phyloP scores from a whole-genome alignment of 2,797 vertebrate species.

The Tapirus indicus region DNA sequence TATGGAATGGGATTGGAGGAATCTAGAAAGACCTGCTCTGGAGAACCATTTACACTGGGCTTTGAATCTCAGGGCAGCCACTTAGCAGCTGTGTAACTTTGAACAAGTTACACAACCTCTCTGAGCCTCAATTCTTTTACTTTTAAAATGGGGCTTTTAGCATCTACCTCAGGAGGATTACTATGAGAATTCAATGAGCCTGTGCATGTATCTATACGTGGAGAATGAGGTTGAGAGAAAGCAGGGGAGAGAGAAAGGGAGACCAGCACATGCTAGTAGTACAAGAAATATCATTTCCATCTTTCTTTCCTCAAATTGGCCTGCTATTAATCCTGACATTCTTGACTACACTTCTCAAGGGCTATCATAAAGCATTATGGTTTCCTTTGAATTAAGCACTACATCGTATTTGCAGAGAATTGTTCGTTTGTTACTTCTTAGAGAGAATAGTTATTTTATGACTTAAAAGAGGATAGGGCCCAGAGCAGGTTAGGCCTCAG shows the following conservation, averaged over 20 bases:
- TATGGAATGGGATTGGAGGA: neutral
- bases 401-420: neutral
- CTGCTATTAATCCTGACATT: neutral
- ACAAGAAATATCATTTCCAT: neutral
- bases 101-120: neutral
- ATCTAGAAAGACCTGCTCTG: neutral
- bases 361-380: neutral
- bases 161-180: neutral
- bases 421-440: neutral
- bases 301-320: neutral
- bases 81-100: neutral
- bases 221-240: neutral
- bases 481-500: neutral
- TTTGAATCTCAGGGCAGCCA: neutral
- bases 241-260: neutral
- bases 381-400: neutral
- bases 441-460: neutral
- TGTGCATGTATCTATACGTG: neutral
- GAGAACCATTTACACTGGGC: neutral
- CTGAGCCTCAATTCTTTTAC: neutral
- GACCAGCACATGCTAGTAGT: neutral
- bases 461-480: neutral
- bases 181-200: neutral
- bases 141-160: neutral
- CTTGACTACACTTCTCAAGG: neutral